Percentiles rank a stretch among this genome's conserved stretches.
Evolutionary conservation across 2,888 invertebrate species (phyloP).

Genomic region (Junonia oenone): DNA sequence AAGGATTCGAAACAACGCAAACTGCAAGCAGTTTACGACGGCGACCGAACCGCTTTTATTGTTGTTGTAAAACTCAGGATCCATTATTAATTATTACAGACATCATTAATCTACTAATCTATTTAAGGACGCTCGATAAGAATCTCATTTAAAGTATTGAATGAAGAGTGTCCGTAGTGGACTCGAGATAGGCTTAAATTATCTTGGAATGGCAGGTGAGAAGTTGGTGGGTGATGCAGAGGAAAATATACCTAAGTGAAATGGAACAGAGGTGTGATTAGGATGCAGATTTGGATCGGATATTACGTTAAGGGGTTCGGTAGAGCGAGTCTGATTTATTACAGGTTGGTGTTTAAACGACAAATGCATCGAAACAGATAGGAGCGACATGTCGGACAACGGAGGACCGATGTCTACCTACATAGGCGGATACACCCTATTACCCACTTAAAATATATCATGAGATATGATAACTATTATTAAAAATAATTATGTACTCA

Average conservation of each 20-base stretch:
- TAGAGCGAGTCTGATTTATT: slow-evolving; percentile 69
- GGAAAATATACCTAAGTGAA: slow-evolving; percentile 31
- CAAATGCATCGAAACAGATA: slow-evolving; percentile 80
- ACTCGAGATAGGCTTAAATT: slow-evolving; percentile 77
- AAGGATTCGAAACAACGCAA: slow-evolving; percentile 71
- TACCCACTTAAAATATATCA: slow-evolving; percentile 39
- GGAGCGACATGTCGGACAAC: slow-evolving; percentile 78
- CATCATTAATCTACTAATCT: slow-evolving; percentile 80
- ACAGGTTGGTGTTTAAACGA: slow-evolving; percentile 79
- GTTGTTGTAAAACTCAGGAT: slow-evolving; percentile 78
- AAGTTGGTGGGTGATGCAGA: slow-evolving; percentile 19
- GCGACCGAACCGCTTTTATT: slow-evolving; percentile 72
- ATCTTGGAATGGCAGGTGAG: slow-evolving; percentile 35
- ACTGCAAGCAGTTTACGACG: slow-evolving; percentile 73
- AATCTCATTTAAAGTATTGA: slow-evolving; percentile 80
- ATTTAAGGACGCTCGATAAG: slow-evolving; percentile 78
- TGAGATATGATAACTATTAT: slow-evolving; percentile 37
- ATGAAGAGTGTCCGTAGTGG: slow-evolving; percentile 78
- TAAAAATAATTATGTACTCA: slow-evolving; percentile 5
- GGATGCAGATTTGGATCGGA: slow-evolving; percentile 14
- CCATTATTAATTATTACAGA: slow-evolving; percentile 80
- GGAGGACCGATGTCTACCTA: slow-evolving; percentile 75
- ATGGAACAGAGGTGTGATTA: slow-evolving; percentile 25
- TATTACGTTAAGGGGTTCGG: slow-evolving; percentile 36
- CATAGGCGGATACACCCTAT: slow-evolving; percentile 49